These are phyloP conservation scores for Glossophaga mutica DNA, from an alignment of 2,797 vertebrate genomes.

Conservation along the genomic window DNA sequence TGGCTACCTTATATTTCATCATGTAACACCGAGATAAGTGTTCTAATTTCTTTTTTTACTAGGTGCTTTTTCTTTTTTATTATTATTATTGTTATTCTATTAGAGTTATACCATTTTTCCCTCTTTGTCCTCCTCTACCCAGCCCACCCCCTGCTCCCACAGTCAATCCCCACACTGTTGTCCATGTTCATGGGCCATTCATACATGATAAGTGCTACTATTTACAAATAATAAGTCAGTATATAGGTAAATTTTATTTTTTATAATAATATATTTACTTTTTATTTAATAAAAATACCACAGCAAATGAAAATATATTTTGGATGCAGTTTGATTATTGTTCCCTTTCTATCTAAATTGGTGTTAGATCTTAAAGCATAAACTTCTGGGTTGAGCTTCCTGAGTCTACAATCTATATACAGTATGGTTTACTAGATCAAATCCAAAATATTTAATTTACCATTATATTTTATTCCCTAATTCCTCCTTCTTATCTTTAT, in stretches of 20 bases:
- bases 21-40: neutral
- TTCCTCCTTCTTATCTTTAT: neutral
- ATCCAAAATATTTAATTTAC: neutral
- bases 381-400: neutral
- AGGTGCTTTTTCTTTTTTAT: too few relatives aligned
- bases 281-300: slow-evolving; percentile 3
- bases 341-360: neutral
- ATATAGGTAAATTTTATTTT: neutral
- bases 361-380: neutral
- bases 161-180: too few relatives aligned
- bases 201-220: neutral
- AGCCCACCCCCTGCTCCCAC: too few relatives aligned
- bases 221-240: neutral
- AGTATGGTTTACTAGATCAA: neutral
- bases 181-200: too few relatives aligned
- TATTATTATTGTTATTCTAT: too few relatives aligned
- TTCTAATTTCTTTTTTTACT: neutral
- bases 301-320: neutral
- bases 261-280: neutral
- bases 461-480: neutral
- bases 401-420: neutral
- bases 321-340: neutral
- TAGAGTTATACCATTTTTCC: too few relatives aligned
- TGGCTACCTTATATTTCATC: neutral
- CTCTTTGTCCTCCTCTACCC: too few relatives aligned